Percentiles rank a stretch among this genome's conserved stretches.
phyloP scores from a whole-genome alignment of 2,888 invertebrate genomes.

The Scaeva pyrastri region DNA sequence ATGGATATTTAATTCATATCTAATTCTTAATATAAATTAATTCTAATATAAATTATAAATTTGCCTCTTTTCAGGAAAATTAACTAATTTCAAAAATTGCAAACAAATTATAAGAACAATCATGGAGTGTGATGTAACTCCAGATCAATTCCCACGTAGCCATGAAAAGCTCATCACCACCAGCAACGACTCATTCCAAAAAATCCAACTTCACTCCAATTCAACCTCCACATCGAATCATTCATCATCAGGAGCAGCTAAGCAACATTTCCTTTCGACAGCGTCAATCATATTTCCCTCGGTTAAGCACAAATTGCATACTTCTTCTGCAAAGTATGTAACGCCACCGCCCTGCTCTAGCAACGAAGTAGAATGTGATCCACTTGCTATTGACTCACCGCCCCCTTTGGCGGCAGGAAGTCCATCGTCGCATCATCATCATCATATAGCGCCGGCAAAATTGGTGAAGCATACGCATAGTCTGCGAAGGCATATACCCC shows the following conservation, averaged over 20 bases:
- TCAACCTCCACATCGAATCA: conserved; percentile 63
- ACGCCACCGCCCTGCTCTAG: conserved; percentile 79
- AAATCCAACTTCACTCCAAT: conserved; percentile 72
- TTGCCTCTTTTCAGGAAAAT: conserved; percentile 39
- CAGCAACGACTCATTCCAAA: conserved; percentile 72
- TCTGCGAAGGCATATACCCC: conserved; percentile 88
- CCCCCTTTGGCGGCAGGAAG: conserved; percentile 68
- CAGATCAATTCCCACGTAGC: conserved; percentile 71
- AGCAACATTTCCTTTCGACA: conserved; percentile 71
- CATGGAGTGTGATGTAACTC: conserved; percentile 79
- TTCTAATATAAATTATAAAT: not conserved
- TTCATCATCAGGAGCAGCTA: conserved; percentile 59
- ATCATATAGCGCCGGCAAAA: conserved; percentile 70
- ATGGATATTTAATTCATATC: too few relatives aligned
- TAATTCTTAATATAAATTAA: too few relatives aligned
- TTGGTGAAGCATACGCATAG: conserved; percentile 90
- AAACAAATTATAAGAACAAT: conserved; percentile 55
- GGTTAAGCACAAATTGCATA: conserved; percentile 66
- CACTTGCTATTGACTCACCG: conserved; percentile 81
- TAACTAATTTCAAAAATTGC: conserved; percentile 22
- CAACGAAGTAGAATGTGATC: conserved; percentile 83
- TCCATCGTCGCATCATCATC: conserved; percentile 64
- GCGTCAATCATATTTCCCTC: conserved; percentile 71
- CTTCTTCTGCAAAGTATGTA: conserved; percentile 78
- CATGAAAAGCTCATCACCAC: conserved; percentile 67